phyloP scores from a whole-genome alignment of 2,888 invertebrate genomes.

The Helobdella robusta region DNA sequence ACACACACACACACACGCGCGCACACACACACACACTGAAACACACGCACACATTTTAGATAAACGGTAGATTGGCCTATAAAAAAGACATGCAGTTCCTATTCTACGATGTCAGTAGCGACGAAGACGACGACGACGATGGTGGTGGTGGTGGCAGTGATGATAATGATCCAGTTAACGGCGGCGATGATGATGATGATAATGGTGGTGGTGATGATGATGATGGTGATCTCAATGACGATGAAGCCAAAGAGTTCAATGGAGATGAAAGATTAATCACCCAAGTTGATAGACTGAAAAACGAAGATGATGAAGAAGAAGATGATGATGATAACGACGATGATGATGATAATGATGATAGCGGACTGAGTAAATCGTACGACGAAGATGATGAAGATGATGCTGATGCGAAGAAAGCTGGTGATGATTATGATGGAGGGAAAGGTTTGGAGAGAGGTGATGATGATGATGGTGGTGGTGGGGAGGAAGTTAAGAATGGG shows the following conservation, averaged over 20 bases:
- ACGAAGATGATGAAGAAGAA: constrained; percentile 30
- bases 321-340: constrained; percentile 16
- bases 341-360: constrained; percentile 7
- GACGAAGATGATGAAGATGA: constrained; percentile 6
- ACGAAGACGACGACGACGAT: constrained; percentile 22
- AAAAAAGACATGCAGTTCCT: constrained; percentile 22
- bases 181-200: constrained; percentile 11
- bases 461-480: background rate
- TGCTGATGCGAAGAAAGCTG: background rate
- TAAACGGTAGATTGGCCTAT: constrained; percentile 17
- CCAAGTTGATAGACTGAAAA: constrained; percentile 32
- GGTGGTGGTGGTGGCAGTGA: background rate
- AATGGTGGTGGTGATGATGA: background rate
- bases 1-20: too few species aligned
- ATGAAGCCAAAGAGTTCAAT: constrained; percentile 33
- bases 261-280: constrained; percentile 31
- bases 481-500: background rate
- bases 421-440: background rate
- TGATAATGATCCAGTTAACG: too few species aligned
- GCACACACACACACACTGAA: too few species aligned
- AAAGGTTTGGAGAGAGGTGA: background rate
- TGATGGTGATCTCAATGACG: constrained; percentile 6
- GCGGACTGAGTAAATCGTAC: background rate
- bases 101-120: constrained; percentile 10
- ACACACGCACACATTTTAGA: too few species aligned